phyloP scores from a whole-genome alignment of 2,113 vertebrate genomes.

The Anarrhichthys ocellatus region DNA sequence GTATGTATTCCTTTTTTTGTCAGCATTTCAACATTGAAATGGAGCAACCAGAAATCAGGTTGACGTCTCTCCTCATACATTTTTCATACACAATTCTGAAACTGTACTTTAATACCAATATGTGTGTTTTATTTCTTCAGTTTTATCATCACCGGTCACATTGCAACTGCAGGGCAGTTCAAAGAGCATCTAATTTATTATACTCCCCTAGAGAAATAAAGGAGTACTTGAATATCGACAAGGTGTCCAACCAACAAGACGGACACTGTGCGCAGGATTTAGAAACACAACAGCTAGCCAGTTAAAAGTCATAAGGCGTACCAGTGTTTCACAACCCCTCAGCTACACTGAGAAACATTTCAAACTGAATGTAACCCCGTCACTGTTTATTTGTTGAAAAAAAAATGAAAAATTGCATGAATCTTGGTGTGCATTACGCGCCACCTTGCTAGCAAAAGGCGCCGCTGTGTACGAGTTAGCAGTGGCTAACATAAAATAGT shows the following conservation, averaged over 20 bases:
- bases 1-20: conserved; percentile 49
- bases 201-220: conserved; percentile 76
- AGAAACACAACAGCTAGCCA: conserved; percentile 66
- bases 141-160: conserved; percentile 77
- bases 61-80: conserved; percentile 48
- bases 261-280: conserved; percentile 82
- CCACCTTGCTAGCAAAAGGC: not conserved
- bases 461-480: not conserved
- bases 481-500: not conserved
- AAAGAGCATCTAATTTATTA: conserved; percentile 87
- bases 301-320: conserved; percentile 49
- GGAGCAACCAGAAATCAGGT: conserved; percentile 72
- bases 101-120: conserved; percentile 75
- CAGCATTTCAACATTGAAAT: conserved; percentile 53
- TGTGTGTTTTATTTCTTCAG: conserved; percentile 71
- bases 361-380: not conserved
- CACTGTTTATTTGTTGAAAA: not conserved
- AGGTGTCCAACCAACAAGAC: conserved; percentile 80
- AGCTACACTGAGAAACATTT: conserved; percentile 20
- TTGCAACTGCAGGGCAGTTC: conserved; percentile 89
- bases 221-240: conserved; percentile 85
- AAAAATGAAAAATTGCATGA: not conserved
- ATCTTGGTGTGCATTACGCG: not conserved
- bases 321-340: conserved; percentile 47
- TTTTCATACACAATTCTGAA: conserved; percentile 48